phyloP scores from a whole-genome alignment of 2,888 invertebrate genomes.

The Chorisops tibialis region DNA sequence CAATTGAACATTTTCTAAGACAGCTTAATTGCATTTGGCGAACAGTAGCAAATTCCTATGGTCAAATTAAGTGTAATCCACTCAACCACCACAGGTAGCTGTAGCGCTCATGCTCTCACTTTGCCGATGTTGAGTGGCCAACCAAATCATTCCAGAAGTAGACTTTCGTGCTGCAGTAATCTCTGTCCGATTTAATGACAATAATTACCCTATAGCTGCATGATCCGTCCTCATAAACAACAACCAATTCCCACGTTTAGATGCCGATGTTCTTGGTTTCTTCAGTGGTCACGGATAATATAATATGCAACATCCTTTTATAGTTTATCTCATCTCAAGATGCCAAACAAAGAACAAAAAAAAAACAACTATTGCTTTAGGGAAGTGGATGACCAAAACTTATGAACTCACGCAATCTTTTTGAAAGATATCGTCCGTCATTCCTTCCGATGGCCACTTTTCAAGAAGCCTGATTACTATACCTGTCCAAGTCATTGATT shows the following conservation, averaged over 20 bases:
- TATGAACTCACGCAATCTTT: conserved; percentile 18
- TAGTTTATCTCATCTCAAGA: not conserved
- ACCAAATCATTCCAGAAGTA: conserved; percentile 8
- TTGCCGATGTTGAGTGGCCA: not conserved
- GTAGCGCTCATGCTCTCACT: not conserved
- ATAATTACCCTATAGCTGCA: conserved; percentile 12
- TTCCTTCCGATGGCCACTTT: not conserved
- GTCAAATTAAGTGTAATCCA: conserved; percentile 13
- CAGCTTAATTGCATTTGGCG: conserved; percentile 13
- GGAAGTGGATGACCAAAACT: conserved; percentile 17
- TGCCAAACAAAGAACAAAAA: not conserved
- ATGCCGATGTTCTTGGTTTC: conserved; percentile 1
- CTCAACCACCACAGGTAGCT: not conserved
- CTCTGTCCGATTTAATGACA: conserved; percentile 25
- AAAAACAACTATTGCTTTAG: conserved; percentile 2
- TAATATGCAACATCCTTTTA: conserved; percentile 19
- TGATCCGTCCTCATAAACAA: conserved; percentile 12
- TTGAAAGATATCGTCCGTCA: not conserved
- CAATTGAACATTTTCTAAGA: conserved; percentile 19
- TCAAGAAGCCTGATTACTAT: not conserved
- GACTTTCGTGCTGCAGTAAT: conserved; percentile 18
- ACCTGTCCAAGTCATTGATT: too few relatives aligned
- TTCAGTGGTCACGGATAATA: conserved; percentile 4
- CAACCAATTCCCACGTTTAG: conserved; percentile 16
- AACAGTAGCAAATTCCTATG: conserved; percentile 21